Evolutionary conservation across 2,797 vertebrate genomes (phyloP).

Genomic region (Gobionotothen gibberifrons): DNA sequence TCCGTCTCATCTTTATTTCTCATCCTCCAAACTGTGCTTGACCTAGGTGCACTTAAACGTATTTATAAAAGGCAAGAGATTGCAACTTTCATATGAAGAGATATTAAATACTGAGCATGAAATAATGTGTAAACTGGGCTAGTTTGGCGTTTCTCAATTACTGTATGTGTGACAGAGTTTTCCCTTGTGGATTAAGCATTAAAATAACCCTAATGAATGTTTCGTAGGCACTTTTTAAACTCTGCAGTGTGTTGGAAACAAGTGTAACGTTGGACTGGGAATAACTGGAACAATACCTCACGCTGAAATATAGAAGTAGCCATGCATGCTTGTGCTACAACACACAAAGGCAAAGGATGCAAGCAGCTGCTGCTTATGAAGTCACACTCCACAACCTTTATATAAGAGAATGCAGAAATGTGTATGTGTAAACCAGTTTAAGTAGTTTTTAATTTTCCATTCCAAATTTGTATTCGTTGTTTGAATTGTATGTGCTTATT

Average conservation of each 20-base stretch:
- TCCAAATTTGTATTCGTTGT: conserved; percentile 12
- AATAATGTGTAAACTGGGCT: conserved; percentile 38
- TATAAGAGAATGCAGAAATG: conserved; percentile 25
- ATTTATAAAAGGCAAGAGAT: conserved; percentile 72
- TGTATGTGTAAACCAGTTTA: conserved; percentile 27
- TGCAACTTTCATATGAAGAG: conserved; percentile 67
- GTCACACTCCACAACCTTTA: conserved; percentile 42
- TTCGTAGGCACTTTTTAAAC: conserved; percentile 62
- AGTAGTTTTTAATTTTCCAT: not conserved
- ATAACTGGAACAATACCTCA: conserved; percentile 65
- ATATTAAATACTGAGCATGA: conserved; percentile 50
- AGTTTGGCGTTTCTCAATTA: conserved; percentile 24
- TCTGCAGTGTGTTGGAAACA: conserved; percentile 43
- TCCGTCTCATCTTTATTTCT: conserved; percentile 47
- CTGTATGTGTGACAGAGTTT: conserved; percentile 20
- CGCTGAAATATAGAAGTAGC: conserved; percentile 45
- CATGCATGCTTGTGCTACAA: conserved; percentile 28
- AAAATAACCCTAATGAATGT: conserved; percentile 48
- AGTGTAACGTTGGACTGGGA: conserved; percentile 48
- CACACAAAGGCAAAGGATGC: conserved; percentile 29
- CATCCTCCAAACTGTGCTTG: conserved; percentile 56
- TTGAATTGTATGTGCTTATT: conserved; percentile 30
- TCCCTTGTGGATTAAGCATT: conserved; percentile 24
- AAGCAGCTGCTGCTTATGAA: conserved; percentile 48
- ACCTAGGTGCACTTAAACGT: conserved; percentile 76